Evolutionary conservation across 2,113 vertebrate genomes (phyloP).

Genomic region (Elephas maximus): DNA sequence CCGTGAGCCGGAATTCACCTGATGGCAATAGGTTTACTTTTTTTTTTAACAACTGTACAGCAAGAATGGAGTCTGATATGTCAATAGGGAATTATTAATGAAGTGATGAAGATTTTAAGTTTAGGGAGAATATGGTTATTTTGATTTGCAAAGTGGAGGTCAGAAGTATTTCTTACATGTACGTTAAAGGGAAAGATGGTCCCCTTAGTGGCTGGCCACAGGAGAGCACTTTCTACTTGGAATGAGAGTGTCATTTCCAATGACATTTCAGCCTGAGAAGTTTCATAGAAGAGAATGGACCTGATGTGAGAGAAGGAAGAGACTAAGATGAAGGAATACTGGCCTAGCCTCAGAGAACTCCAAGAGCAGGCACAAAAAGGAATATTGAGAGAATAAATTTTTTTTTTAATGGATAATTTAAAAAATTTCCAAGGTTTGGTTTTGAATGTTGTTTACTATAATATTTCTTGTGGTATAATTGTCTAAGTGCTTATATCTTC

Average conservation of each 20-base stretch:
- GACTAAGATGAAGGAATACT: neutral
- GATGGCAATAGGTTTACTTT: no score
- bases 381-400: neutral
- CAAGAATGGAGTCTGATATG: conserved; percentile 4
- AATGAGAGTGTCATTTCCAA: neutral
- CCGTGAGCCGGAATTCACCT: no score
- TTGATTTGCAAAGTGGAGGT: neutral
- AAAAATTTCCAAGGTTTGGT: neutral
- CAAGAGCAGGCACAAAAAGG: neutral
- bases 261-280: neutral
- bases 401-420: neutral
- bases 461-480: no score
- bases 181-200: neutral
- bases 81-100: neutral
- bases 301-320: neutral
- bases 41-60: neutral
- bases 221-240: neutral
- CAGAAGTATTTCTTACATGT: neutral
- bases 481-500: neutral
- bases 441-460: neutral
- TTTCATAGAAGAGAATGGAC: neutral
- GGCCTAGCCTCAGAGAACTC: neutral
- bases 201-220: neutral
- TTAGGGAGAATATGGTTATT: neutral
- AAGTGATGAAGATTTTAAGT: neutral